These are phyloP conservation scores for Stenchaetothrips biformis DNA, from an alignment of 2,888 invertebrate genomes.

Conservation along the genomic window DNA sequence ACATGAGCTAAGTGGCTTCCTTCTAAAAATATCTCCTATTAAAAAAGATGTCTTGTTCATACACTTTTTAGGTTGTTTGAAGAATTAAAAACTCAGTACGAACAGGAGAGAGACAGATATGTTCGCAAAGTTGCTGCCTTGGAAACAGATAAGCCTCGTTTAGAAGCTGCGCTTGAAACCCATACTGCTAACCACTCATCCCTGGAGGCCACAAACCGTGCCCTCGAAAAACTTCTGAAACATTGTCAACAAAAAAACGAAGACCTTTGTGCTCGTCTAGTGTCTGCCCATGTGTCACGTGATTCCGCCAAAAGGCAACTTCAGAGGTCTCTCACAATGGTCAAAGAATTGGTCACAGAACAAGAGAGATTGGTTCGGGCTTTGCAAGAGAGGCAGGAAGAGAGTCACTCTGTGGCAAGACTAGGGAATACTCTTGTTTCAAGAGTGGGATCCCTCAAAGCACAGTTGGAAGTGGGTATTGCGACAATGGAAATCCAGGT, in stretches of 20 bases:
- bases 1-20: not conserved
- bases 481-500: slow-evolving; percentile 27
- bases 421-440: slow-evolving; percentile 50
- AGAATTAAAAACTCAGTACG: slow-evolving; percentile 68
- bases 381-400: slow-evolving; percentile 36
- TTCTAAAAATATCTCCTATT: not conserved
- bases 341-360: slow-evolving; percentile 51
- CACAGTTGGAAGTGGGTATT: slow-evolving; percentile 48
- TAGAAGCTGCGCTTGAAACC: slow-evolving; percentile 50
- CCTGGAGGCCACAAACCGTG: slow-evolving; percentile 51
- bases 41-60: not conserved
- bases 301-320: slow-evolving; percentile 52
- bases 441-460: slow-evolving; percentile 46
- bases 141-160: slow-evolving; percentile 47
- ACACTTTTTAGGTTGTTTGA: slow-evolving; percentile 57
- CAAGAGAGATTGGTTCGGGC: slow-evolving; percentile 47
- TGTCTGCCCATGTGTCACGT: slow-evolving; percentile 50
- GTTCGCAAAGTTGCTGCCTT: slow-evolving; percentile 51
- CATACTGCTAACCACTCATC: slow-evolving; percentile 49
- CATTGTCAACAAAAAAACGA: slow-evolving; percentile 41
- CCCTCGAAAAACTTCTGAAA: slow-evolving; percentile 54
- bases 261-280: slow-evolving; percentile 47
- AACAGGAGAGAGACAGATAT: slow-evolving; percentile 60
- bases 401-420: slow-evolving; percentile 46
- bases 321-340: slow-evolving; percentile 51